Evolutionary conservation across 1,140 invertebrate species (phyloP).

Genomic region (Linepithema humile): DNA sequence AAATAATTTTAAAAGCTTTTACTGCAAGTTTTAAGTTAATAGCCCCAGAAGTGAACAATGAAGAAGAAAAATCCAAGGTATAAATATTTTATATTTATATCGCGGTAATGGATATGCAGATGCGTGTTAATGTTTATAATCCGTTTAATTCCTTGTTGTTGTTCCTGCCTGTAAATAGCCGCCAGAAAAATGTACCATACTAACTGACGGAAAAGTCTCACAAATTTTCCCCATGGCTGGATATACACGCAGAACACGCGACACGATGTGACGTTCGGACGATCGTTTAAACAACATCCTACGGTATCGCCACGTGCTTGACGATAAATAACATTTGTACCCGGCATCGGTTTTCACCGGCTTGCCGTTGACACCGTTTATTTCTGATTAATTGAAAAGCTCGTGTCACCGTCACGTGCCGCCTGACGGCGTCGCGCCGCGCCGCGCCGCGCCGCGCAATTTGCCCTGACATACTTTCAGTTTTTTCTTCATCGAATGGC

Average conservation of each 20-base stretch:
- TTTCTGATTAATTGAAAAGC: slow-evolving; percentile 73
- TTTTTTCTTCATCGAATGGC: slow-evolving; percentile 33
- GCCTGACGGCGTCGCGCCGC: slow-evolving; percentile 29
- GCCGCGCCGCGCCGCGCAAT: slow-evolving; percentile 46
- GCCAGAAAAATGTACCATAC: background rate
- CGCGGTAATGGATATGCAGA: background rate
- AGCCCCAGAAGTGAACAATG: background rate
- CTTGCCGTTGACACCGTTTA: slow-evolving; percentile 66
- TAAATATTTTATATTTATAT: background rate
- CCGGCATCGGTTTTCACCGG: slow-evolving; percentile 57
- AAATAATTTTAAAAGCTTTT: slow-evolving; percentile 14
- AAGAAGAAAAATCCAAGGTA: background rate
- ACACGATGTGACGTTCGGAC: slow-evolving; percentile 60
- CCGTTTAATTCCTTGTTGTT: background rate
- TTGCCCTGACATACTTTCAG: slow-evolving; percentile 61
- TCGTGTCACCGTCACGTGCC: slow-evolving; percentile 65
- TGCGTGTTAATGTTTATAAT: background rate
- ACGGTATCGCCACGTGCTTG: slow-evolving; percentile 47
- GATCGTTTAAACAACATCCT: slow-evolving; percentile 66
- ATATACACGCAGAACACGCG: slow-evolving; percentile 39
- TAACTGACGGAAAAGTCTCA: slow-evolving; percentile 27
- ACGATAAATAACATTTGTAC: slow-evolving; percentile 71
- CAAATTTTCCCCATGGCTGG: slow-evolving; percentile 49
- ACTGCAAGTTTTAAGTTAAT: background rate
- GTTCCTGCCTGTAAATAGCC: background rate